Evolutionary conservation across 2,797 vertebrate species (phyloP), one percentile per base, ranked within the genome.

Genomic region (Tolypeutes matacus): DNA sequence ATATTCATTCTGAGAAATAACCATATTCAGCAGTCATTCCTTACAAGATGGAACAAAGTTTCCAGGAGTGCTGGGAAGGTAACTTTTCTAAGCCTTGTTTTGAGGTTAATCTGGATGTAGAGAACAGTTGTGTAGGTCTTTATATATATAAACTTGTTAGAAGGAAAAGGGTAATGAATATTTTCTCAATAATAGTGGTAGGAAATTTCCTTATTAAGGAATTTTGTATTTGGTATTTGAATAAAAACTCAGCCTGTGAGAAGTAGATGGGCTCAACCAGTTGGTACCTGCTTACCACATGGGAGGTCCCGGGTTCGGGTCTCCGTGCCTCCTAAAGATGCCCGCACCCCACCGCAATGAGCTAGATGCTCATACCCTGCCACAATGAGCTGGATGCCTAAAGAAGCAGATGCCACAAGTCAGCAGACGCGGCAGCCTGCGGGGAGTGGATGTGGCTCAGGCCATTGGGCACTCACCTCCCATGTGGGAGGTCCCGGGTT

Each of bases 81-180:
- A 49, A 75, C 73, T 91, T 80, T 78, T 90, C 12, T 91, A 39
- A 81, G 39, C 39, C 20, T 95, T 91, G 65, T 80, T 80, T 86
- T 81, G 34, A 69, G 64, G n/a, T 70, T 86, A 70, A 60, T 77
- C 56, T 89, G 49, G 10, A n/a, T 58, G 27, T 91, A 46, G 51
- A 31, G n/a, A 76, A 87, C 21, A 39, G 84, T 82, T 85, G 53
- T 64, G 31, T 42, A 85, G 81, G 29, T 84, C 67, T 83, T 76
- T 46, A 62, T 80, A 60, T 27, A 42, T 42, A 53, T n/a, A n/a
- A 27, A 39, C n/a, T 60, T 75, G 31, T 51, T 49, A 75, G 58
- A 87, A 75, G 49, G 69, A 60, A 91, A 73, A 95, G 25, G 25
- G n/a, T 75, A 91, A 25, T 82, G 36, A 56, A 39, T 91, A 58